Percentiles rank a stretch among this genome's conserved stretches.
Evolutionary conservation across 2,797 vertebrate genomes (phyloP).

Genomic region (Esox lucius): DNA sequence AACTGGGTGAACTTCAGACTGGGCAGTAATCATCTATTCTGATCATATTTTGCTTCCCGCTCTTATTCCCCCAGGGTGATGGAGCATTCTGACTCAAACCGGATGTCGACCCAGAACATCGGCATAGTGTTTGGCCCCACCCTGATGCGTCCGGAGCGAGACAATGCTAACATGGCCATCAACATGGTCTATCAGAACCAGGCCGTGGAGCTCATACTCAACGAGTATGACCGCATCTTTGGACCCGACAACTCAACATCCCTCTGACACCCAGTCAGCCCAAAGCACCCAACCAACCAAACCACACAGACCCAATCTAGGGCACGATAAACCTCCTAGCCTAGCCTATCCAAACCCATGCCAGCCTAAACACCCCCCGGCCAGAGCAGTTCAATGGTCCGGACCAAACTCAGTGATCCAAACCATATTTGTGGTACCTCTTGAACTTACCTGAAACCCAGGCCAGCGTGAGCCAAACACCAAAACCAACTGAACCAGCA

Average conservation of each 20-base stretch:
- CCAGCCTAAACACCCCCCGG: background rate
- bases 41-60: background rate
- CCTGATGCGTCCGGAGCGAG: constrained; percentile 84
- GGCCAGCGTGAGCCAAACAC: background rate
- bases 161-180: constrained; percentile 82
- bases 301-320: background rate
- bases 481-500: constrained; percentile 7
- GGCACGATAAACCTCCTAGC: background rate
- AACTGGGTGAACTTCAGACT: too few relatives aligned
- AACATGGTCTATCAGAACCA: constrained; percentile 89
- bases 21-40: background rate
- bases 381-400: background rate
- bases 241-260: constrained; percentile 55
- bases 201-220: constrained; percentile 88
- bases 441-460: background rate
- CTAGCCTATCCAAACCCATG: background rate
- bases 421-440: background rate
- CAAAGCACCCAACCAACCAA: background rate
- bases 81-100: constrained; percentile 77
- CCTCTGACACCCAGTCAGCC: constrained; percentile 27
- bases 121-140: constrained; percentile 93
- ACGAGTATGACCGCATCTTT: constrained; percentile 74
- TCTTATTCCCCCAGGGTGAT: constrained; percentile 75
- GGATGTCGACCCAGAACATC: constrained; percentile 91
- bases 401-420: background rate